These are phyloP conservation scores for Engraulis encrasicolus DNA, from an alignment of 2,113 vertebrate genomes.

Conservation along the genomic window DNA sequence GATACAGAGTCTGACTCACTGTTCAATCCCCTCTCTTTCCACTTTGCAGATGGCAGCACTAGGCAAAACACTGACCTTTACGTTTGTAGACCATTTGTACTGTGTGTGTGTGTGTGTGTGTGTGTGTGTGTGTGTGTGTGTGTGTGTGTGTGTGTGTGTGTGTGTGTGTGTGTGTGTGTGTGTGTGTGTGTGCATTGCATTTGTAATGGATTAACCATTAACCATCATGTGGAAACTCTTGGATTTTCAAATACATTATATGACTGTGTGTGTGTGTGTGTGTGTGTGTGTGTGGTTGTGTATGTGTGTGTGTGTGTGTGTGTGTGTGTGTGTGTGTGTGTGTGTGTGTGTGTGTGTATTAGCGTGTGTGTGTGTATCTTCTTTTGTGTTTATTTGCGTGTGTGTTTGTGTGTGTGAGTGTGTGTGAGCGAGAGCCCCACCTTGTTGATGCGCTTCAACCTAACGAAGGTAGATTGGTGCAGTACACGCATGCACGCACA, in stretches of 20 bases:
- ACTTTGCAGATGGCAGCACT: constrained; percentile 60
- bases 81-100: constrained; percentile 71
- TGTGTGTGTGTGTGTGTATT: not conserved
- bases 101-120: too few species aligned
- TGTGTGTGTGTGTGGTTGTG: too few species aligned
- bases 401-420: not conserved
- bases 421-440: too few species aligned
- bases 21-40: constrained; percentile 56
- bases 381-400: not conserved
- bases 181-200: constrained; percentile 13
- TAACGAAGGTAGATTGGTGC: too few species aligned
- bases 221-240: too few species aligned
- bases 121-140: too few species aligned
- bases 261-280: too few species aligned
- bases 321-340: constrained; percentile 47
- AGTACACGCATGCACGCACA: too few species aligned
- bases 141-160: constrained; percentile 14
- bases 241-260: too few species aligned
- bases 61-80: constrained; percentile 70
- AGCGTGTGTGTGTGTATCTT: not conserved
- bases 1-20: too few species aligned
- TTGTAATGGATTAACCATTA: too few species aligned
- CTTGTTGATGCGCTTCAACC: too few species aligned
- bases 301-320: constrained; percentile 1
- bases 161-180: constrained; percentile 25